phyloP scores from a whole-genome alignment of 1,140 invertebrate species.

The Drosophila pandora region DNA sequence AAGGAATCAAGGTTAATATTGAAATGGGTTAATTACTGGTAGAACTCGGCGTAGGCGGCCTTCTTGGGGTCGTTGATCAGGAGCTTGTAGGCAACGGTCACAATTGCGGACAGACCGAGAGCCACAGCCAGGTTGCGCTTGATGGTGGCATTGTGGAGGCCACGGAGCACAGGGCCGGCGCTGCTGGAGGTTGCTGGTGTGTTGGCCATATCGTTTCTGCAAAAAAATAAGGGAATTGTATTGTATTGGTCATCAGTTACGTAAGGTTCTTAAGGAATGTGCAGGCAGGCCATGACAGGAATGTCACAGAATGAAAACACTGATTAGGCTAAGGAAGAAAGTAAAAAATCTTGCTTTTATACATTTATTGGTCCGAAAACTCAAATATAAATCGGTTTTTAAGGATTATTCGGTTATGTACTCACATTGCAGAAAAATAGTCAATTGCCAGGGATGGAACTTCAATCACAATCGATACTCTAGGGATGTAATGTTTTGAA shows the following conservation, averaged over 20 bases:
- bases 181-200: conserved; percentile 70
- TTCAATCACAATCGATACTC: background rate
- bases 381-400: background rate
- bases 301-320: background rate
- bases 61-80: conserved; percentile 84
- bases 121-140: conserved; percentile 81
- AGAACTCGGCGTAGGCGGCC: conserved; percentile 85
- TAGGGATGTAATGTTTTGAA: background rate
- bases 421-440: conserved; percentile 53
- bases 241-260: conserved; percentile 52
- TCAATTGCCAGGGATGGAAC: conserved; percentile 11
- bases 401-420: conserved; percentile 30
- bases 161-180: conserved; percentile 76
- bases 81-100: conserved; percentile 72
- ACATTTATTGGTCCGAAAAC: background rate
- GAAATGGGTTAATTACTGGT: conserved; percentile 82
- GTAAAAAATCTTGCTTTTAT: background rate
- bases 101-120: conserved; percentile 65
- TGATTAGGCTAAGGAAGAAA: background rate
- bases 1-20: background rate
- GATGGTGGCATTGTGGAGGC: conserved; percentile 80
- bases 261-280: conserved; percentile 46
- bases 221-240: conserved; percentile 32
- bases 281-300: background rate
- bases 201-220: conserved; percentile 60